Conservation (phyloP, 2,888 invertebrate genomes). For the Dicranocentrus wangi region DNA sequence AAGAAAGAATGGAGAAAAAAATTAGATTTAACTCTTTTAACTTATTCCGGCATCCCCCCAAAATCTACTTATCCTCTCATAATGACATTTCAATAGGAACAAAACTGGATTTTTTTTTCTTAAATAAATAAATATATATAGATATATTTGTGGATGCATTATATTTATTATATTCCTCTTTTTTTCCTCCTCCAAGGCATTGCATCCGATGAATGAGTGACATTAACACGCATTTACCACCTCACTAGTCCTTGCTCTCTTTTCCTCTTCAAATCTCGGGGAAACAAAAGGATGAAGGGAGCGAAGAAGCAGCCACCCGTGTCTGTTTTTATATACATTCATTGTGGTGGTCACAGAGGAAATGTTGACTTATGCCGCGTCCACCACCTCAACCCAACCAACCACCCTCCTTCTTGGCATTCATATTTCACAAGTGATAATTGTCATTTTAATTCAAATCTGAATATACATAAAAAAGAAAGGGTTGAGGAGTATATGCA, state of each 20-base stretch:
- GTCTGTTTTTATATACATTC: constrained; percentile 6
- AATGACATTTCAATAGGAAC: constrained; percentile 56
- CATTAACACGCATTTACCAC: constrained; percentile 42
- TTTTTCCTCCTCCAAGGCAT: constrained; percentile 5
- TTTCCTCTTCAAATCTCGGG: not conserved
- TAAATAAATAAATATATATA: constrained; percentile 42
- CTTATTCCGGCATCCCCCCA: constrained; percentile 10
- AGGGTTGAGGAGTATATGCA: constrained; percentile 53
- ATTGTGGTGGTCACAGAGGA: not conserved
- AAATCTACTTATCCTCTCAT: constrained; percentile 47
- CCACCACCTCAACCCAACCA: too few species aligned
- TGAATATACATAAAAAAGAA: constrained; percentile 10
- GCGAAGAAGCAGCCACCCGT: not conserved
- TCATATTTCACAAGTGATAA: constrained; percentile 48
- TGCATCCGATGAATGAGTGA: constrained; percentile 17
- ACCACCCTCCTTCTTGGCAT: not conserved
- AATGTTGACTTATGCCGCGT: not conserved
- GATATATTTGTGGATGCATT: too few species aligned
- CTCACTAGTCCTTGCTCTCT: too few species aligned
- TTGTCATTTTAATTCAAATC: constrained; percentile 49
- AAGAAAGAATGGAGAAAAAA: too few species aligned
- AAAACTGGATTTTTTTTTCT: constrained; percentile 44
- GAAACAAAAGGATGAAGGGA: not conserved
- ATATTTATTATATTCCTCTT: not conserved
- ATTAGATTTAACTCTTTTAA: not conserved